Conservation (phyloP, 2,888 invertebrate species). For the Andricus quercusramuli region DNA sequence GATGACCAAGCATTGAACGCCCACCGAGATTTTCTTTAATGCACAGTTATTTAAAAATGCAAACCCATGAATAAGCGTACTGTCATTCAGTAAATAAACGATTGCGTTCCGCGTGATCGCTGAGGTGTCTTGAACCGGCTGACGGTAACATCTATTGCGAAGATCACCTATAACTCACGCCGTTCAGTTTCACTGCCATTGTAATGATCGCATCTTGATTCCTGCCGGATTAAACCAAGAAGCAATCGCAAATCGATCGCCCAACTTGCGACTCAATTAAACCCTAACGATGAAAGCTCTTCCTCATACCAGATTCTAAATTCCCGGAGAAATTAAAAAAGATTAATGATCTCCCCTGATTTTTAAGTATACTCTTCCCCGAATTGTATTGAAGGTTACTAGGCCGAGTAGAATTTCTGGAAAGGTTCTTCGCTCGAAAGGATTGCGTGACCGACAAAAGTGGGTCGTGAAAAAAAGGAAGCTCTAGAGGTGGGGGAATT, state of each 20-base stretch:
- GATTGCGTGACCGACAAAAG: slow-evolving; percentile 13
- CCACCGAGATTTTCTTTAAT: slow-evolving; percentile 58
- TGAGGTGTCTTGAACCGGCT: slow-evolving; percentile 65
- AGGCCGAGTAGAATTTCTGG: neutral
- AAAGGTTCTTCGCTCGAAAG: slow-evolving; percentile 3
- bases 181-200: slow-evolving; percentile 44
- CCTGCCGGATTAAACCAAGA: neutral
- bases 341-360: neutral
- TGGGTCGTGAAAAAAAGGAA: slow-evolving; percentile 14
- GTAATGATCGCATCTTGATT: slow-evolving; percentile 41
- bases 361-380: slow-evolving; percentile 5
- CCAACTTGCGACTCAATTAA: slow-evolving; percentile 33
- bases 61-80: slow-evolving; percentile 59
- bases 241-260: slow-evolving; percentile 3
- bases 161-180: slow-evolving; percentile 62
- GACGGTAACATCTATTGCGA: slow-evolving; percentile 68
- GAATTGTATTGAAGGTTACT: slow-evolving; percentile 9
- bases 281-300: neutral
- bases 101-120: slow-evolving; percentile 70
- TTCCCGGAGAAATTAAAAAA: neutral
- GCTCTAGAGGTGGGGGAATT: neutral
- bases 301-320: neutral
- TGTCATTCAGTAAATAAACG: slow-evolving; percentile 71
- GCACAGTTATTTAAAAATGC: slow-evolving; percentile 56
- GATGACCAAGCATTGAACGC: slow-evolving; percentile 63